Evolutionary conservation across 2,888 invertebrate genomes (phyloP).

Genomic region (Aspidiotus rigidus): DNA sequence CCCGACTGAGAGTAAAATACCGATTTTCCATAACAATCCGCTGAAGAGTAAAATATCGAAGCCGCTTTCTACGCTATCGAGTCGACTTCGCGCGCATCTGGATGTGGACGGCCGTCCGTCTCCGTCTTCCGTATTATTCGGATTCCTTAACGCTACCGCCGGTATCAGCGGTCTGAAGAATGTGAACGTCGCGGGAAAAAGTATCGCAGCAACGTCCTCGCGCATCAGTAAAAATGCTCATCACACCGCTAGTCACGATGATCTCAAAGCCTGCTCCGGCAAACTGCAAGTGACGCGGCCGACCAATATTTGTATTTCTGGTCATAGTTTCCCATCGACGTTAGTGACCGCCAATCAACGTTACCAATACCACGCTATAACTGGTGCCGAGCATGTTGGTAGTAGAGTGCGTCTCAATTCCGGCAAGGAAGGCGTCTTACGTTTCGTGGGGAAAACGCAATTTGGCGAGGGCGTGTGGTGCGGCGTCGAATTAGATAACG

Average conservation of each 20-base stretch:
- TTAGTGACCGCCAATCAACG: neutral
- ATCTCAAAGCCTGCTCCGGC: constrained; percentile 18
- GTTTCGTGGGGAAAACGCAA: constrained; percentile 51
- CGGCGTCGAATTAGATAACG: constrained; percentile 53
- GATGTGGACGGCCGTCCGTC: constrained; percentile 36
- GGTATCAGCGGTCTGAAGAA: constrained; percentile 41
- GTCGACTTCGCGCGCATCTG: constrained; percentile 39
- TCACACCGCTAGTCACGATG: constrained; percentile 25
- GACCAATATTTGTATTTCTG: constrained; percentile 35
- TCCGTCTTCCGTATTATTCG: constrained; percentile 34
- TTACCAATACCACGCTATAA: neutral
- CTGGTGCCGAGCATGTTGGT: constrained; percentile 41
- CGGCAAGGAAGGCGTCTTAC: constrained; percentile 47
- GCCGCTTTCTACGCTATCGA: constrained; percentile 39
- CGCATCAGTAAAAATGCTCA: neutral
- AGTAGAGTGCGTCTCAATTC: constrained; percentile 45
- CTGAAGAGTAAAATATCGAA: constrained; percentile 37
- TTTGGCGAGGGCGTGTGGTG: constrained; percentile 54
- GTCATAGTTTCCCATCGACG: constrained; percentile 8
- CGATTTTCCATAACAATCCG: constrained; percentile 38
- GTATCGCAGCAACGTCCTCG: constrained; percentile 8
- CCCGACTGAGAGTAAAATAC: constrained; percentile 40
- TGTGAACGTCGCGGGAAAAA: constrained; percentile 11
- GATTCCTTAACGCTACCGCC: constrained; percentile 33
- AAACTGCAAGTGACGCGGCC: constrained; percentile 34